These are phyloP conservation scores for Doryteuthis pealeii DNA, from an alignment of 1,140 invertebrate genomes.

Conservation along the genomic window DNA sequence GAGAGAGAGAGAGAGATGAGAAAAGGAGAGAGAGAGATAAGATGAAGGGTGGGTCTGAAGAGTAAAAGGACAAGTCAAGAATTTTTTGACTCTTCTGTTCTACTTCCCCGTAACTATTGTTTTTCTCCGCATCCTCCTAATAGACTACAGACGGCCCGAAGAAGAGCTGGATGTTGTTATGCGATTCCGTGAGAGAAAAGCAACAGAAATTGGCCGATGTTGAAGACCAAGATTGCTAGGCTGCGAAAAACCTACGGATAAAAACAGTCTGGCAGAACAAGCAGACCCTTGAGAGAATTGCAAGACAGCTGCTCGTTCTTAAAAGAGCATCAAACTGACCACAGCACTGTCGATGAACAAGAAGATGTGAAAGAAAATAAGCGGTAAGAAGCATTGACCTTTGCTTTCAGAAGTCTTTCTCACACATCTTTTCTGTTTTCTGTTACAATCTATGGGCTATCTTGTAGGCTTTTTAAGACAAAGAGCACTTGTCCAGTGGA, in stretches of 20 bases:
- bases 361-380: slow-evolving; percentile 75
- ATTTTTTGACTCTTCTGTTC: too few relatives aligned
- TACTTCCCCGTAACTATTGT: too few relatives aligned
- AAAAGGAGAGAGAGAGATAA: too few relatives aligned
- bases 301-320: slow-evolving; percentile 75
- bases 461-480: too few relatives aligned
- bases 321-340: slow-evolving; percentile 78
- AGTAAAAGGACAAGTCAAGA: too few relatives aligned
- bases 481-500: too few relatives aligned
- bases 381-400: slow-evolving; percentile 67
- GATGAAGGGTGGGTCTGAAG: too few relatives aligned
- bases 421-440: too few relatives aligned
- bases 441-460: too few relatives aligned
- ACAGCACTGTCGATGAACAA: slow-evolving; percentile 83
- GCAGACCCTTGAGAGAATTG: slow-evolving; percentile 68
- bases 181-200: slow-evolving; percentile 54
- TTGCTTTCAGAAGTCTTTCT: too few relatives aligned
- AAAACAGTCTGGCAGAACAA: slow-evolving; percentile 65
- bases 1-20: too few relatives aligned
- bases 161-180: slow-evolving; percentile 58
- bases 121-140: too few relatives aligned
- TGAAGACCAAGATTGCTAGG: slow-evolving; percentile 59
- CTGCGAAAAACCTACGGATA: slow-evolving; percentile 61
- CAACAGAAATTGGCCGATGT: slow-evolving; percentile 58
- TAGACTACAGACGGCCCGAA: slow-evolving; percentile 67